Evolutionary conservation across 2,113 vertebrate species (phyloP), one percentile per base, ranked within the genome.

Genomic region (Myotis lucifugus): DNA sequence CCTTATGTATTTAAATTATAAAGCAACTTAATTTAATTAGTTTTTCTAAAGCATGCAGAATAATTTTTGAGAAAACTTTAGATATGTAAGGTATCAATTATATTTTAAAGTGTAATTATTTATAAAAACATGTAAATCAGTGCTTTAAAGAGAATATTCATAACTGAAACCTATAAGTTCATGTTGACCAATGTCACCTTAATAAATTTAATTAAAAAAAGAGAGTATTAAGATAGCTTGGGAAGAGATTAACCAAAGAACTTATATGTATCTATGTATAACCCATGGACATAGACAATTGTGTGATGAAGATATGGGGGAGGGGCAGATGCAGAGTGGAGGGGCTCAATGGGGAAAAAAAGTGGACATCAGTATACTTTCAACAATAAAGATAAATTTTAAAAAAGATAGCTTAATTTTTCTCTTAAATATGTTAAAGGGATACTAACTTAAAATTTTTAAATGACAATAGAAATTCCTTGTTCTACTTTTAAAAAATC

Each of bases 71-170:
- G 37, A 64, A 21, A 32, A 90, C 14, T 76, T 86, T 27, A 54
- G 27, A 95, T 40, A 8, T 59, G 13, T 85, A 56, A 94, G 76
- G 9, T 0, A 50, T 17, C 14, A 48, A 90, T 52, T 59, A 32
- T n/a, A 86, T 40, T 73, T 85, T 27, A 76, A 92, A 95, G 42
- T 37, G 34, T 18, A 83, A 64, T 59, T 67, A 88, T n/a, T 72
- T 37, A 81, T 13, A 93, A 42, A 52, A 89, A 86, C 19, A 82
- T 23, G 14, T 69, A 66, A 90, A 32, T 74, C n/a, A 77, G 46
- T 89, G 52, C 14, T 85, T 93, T 67, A 42, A 92, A 29, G 29
- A 64, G 61, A 64, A 64, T 64, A 64, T 64, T 64, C 25, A 27
- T 61, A 61, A 61, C 59, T 61, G 59, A 61, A 61, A 61, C 25